phyloP scores from a whole-genome alignment of 2,113 vertebrate genomes.

The Notarius lentiginosus region DNA sequence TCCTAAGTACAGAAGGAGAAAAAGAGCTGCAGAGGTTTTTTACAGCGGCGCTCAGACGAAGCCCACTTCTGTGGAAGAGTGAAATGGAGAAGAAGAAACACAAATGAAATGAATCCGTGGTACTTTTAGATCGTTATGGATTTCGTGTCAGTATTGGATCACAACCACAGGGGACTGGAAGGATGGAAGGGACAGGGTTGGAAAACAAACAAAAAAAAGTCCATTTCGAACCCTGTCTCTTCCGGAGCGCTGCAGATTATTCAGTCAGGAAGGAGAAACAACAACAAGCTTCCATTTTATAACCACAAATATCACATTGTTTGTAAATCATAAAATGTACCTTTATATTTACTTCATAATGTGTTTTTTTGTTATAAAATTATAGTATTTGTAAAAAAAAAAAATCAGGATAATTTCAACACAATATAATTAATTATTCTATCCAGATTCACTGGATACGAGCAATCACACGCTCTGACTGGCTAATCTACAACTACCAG shows the following conservation, averaged over 20 bases:
- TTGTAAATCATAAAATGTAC: background rate
- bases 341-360: background rate
- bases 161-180: no score
- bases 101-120: background rate
- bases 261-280: background rate
- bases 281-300: background rate
- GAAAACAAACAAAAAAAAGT: no score
- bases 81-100: background rate
- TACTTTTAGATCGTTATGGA: background rate
- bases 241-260: background rate
- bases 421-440: no score
- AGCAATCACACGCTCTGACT: no score
- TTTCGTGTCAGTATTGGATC: background rate
- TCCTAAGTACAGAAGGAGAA: background rate
- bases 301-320: background rate
- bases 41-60: background rate
- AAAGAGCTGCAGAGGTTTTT: background rate
- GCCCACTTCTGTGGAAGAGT: background rate
- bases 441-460: no score
- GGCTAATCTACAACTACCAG: no score
- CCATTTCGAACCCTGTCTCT: no score
- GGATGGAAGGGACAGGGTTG: no score
- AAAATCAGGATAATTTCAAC: no score
- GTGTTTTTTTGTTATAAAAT: background rate
- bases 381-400: no score